Conservation (phyloP, 2,113 vertebrate genomes). For the Scartelaos histophorus region DNA sequence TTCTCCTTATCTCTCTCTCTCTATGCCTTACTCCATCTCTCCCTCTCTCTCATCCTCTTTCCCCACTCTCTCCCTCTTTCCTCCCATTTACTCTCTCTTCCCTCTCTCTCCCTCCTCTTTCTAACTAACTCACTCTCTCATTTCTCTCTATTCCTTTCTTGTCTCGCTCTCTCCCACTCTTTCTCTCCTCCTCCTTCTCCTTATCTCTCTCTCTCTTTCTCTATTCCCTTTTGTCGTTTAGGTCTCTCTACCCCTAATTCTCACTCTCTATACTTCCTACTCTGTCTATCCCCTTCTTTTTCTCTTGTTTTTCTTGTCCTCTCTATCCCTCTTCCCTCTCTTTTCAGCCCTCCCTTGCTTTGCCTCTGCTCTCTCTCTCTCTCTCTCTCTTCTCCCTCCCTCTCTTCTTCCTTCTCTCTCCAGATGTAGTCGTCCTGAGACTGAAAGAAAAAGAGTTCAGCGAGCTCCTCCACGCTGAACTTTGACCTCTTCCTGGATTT, state of each 20-base stretch:
- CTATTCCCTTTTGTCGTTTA: too few species aligned
- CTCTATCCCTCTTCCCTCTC: neutral
- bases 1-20: neutral
- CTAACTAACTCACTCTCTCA: too few species aligned
- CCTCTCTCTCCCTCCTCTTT: neutral
- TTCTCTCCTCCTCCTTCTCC: neutral
- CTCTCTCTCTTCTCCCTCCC: neutral
- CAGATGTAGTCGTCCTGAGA: constrained; percentile 24
- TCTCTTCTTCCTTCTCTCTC: constrained; percentile 1
- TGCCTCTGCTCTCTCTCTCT: constrained; percentile 1
- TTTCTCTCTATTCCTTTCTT: neutral
- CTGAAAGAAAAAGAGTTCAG: neutral
- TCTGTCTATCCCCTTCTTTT: neutral
- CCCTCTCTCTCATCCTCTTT: too few species aligned
- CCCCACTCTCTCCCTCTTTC: neutral
- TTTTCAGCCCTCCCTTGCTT: neutral
- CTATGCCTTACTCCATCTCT: too few species aligned
- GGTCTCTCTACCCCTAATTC: too few species aligned
- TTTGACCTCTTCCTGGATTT: constrained; percentile 33
- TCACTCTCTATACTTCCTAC: neutral
- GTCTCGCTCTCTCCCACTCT: neutral
- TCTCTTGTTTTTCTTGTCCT: neutral
- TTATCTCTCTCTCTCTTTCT: neutral
- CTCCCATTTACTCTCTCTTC: neutral
- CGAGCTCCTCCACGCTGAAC: constrained; percentile 22